phyloP scores from a whole-genome alignment of 2,113 vertebrate species.

The Platycercus adscitus region DNA sequence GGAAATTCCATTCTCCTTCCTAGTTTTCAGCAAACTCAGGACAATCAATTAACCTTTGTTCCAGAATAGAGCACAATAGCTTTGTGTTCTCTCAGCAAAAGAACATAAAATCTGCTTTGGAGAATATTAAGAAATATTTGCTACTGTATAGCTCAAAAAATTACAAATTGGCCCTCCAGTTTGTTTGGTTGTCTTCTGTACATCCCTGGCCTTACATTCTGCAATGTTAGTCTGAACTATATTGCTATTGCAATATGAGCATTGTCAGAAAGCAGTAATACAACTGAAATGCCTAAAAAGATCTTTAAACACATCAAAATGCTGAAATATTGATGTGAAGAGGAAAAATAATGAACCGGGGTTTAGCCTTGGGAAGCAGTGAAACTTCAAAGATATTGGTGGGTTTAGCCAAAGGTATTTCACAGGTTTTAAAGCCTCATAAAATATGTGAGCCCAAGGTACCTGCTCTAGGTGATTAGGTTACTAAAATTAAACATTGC shows the following conservation, averaged over 20 bases:
- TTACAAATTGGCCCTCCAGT: background rate
- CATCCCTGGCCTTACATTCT: background rate
- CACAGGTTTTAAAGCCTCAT: background rate
- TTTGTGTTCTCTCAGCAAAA: background rate
- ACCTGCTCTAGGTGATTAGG: background rate
- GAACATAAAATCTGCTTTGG: background rate
- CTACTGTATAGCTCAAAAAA: background rate
- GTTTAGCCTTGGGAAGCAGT: background rate
- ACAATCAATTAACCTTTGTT: background rate
- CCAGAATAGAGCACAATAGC: background rate
- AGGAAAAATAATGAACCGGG: background rate
- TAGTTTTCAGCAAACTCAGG: background rate
- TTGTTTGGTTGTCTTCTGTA: background rate
- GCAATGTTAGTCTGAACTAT: background rate
- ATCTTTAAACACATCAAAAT: background rate
- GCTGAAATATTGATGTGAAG: background rate
- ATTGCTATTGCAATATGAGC: background rate
- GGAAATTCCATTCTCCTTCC: background rate
- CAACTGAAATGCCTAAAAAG: background rate
- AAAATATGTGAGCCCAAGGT: background rate
- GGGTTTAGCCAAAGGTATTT: background rate
- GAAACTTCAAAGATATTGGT: background rate
- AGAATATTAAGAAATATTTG: background rate
- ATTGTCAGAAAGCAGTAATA: background rate
- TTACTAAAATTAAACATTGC: slow-evolving; percentile 2